A percentile compares a stretch with the other conserved stretches of the same genome.
These are phyloP conservation scores for Danio choprae DNA, from an alignment of 2,797 vertebrate genomes.

Conservation along the genomic window DNA sequence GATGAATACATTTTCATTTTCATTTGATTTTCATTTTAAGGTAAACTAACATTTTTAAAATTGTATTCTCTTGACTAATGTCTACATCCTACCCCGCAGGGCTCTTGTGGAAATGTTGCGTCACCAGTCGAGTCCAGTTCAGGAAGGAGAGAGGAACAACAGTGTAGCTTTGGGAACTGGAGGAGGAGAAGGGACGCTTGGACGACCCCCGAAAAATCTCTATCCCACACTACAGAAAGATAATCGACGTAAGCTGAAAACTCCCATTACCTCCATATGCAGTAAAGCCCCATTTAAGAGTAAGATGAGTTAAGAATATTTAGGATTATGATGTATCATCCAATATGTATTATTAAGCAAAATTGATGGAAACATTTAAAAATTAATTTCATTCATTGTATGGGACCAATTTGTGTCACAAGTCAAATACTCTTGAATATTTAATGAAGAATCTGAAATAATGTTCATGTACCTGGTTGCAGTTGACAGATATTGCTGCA, in stretches of 20 bases:
- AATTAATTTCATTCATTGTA: background rate
- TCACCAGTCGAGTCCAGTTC: slow-evolving; percentile 87
- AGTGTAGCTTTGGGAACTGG: slow-evolving; percentile 83
- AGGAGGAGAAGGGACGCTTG: slow-evolving; percentile 84
- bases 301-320: background rate
- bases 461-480: background rate
- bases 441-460: background rate
- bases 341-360: background rate
- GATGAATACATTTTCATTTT: no score
- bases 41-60: background rate
- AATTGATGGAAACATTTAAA: background rate
- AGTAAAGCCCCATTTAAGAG: background rate
- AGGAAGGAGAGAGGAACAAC: slow-evolving; percentile 90
- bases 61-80: slow-evolving; percentile 27
- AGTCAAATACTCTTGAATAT: background rate
- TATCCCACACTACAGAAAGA: slow-evolving; percentile 87
- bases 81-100: slow-evolving; percentile 68
- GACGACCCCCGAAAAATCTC: slow-evolving; percentile 88
- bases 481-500: background rate
- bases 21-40: no score
- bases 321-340: background rate
- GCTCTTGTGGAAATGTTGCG: slow-evolving; percentile 92
- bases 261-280: background rate
- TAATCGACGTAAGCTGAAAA: slow-evolving; percentile 84
- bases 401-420: no score